These are phyloP conservation scores for Synanthedon andrenaeformis DNA, from an alignment of 2,888 invertebrate species.

Conservation along the genomic window DNA sequence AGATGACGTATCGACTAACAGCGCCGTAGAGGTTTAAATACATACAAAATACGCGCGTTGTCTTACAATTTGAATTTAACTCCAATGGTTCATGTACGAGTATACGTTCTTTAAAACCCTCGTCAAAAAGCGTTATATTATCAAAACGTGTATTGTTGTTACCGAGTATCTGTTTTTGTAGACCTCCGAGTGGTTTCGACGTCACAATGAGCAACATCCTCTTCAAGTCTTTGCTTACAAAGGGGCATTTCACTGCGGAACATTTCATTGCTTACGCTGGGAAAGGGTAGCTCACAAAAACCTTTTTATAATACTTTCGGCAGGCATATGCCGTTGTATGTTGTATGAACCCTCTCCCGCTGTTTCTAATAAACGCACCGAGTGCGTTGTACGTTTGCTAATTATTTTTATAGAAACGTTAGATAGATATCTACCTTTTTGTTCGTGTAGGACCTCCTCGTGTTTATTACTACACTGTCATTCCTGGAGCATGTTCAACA, in stretches of 20 bases:
- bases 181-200: slow-evolving; percentile 38
- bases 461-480: too few relatives aligned
- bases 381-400: slow-evolving; percentile 28
- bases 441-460: not conserved
- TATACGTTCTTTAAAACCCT: slow-evolving; percentile 13
- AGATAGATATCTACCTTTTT: not conserved
- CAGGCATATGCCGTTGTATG: slow-evolving; percentile 38
- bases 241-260: slow-evolving; percentile 49
- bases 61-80: not conserved
- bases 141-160: slow-evolving; percentile 57
- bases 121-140: slow-evolving; percentile 49
- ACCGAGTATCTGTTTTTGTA: slow-evolving; percentile 46
- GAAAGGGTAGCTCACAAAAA: slow-evolving; percentile 57
- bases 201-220: slow-evolving; percentile 34
- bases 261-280: slow-evolving; percentile 19
- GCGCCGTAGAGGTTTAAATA: not conserved
- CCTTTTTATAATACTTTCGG: slow-evolving; percentile 59
- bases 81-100: not conserved
- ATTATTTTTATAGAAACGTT: slow-evolving; percentile 21
- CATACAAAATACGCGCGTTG: not conserved
- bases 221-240: slow-evolving; percentile 46
- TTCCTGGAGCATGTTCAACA: too few relatives aligned
- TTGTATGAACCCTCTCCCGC: slow-evolving; percentile 32
- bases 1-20: too few relatives aligned
- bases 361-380: slow-evolving; percentile 39